Evolutionary conservation across 2,113 vertebrate genomes (phyloP).

Genomic region (Halichoeres trimaculatus): DNA sequence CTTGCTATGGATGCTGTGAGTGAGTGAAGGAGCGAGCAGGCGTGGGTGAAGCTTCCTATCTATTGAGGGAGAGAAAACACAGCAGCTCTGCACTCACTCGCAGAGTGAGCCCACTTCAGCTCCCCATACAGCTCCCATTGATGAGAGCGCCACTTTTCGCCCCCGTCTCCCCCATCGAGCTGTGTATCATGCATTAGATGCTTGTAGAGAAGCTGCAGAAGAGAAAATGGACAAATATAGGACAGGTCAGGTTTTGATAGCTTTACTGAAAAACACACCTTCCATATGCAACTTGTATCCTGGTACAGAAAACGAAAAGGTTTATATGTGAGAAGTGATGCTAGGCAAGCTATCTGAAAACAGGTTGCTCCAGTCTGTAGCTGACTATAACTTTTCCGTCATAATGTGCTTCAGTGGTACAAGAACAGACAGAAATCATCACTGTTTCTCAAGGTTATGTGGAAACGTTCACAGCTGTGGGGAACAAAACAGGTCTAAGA

Average conservation of each 20-base stretch:
- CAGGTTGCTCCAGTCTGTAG: neutral
- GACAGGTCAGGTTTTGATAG: conserved; percentile 29
- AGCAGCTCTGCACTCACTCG: conserved; percentile 56
- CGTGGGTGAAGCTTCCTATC: conserved; percentile 77
- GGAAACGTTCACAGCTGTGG: no score
- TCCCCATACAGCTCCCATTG: conserved; percentile 67
- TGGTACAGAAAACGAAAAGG: neutral
- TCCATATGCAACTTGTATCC: conserved; percentile 13
- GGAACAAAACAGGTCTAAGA: no score
- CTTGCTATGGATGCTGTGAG: conserved; percentile 58
- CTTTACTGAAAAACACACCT: conserved; percentile 28
- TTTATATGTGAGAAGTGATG: neutral
- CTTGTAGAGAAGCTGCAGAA: conserved; percentile 42
- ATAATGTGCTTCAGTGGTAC: no score
- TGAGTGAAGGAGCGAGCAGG: conserved; percentile 42
- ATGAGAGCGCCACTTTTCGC: conserved; percentile 72
- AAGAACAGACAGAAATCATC: no score
- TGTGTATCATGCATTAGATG: conserved; percentile 65
- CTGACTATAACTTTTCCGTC: no score
- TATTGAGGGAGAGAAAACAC: conserved; percentile 67
- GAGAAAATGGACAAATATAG: conserved; percentile 46
- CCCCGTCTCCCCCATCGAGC: conserved; percentile 61
- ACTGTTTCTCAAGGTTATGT: no score
- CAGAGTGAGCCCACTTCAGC: conserved; percentile 71
- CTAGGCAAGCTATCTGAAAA: neutral